Base-by-base conservation (phyloP, 2,888 invertebrate species). In the Melikaiella ostensackeni region DNA sequence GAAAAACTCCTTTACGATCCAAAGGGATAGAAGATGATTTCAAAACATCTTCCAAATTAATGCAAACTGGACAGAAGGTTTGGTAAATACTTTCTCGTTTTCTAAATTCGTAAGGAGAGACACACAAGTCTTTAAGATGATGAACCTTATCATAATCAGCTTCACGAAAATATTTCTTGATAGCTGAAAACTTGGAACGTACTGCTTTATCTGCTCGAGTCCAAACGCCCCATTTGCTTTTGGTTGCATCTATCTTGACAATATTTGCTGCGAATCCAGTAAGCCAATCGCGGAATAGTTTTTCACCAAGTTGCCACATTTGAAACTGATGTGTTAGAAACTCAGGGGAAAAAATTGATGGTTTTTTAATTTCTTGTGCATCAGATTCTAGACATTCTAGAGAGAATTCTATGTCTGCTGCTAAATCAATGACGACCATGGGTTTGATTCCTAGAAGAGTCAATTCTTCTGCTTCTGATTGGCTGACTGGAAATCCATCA, bases 21-120 rank as follows among this genome's bases (percentile, higher is more conserved):
- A 93, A 92, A 9, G 93, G 93, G 0, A 92, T 92, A 76, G 92
- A 93, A 76, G 57, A 24, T 24, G 57, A 91, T 50, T 79, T 86
- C 73, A 92, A 82, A 2, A 33, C 62, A 8, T 91, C 86, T 1
- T 90, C 86, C 75, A 85, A 83, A 75, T 89, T 89, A n/a, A 94
- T 88, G 86, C 95, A 95, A 55, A 92, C 86, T 0, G 95, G 95
- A 84, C 95, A 95, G 84, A 93, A 92, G 77, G 93, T 92, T 86
- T 93, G 92, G 80, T 92, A 94, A 2, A 80, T 75, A 46, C 94
- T 93, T 88, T 93, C 92, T 78, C 92, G 92, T 64, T 91, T 86
- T 77, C 92, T 78, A 81, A 94, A 94, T 82, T 92, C 93, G 80
- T 92, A 89, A 70, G 93, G 93, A 0, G 94, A 93, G 57, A 95